Base-by-base conservation (phyloP, 2,888 invertebrate genomes). In the Amaurobius ferox region DNA sequence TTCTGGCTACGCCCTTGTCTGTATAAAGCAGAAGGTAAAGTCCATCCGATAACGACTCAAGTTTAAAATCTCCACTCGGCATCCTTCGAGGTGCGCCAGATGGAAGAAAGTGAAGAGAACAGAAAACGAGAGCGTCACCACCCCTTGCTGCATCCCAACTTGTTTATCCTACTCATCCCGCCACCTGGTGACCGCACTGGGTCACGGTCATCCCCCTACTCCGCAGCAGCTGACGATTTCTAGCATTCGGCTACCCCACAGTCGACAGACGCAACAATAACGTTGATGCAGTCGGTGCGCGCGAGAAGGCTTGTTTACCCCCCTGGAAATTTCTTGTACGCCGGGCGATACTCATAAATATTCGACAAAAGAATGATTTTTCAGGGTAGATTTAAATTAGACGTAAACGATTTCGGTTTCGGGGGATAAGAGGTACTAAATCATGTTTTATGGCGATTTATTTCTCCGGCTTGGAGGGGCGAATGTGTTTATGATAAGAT, bases 321-420 rank as follows among this genome's bases (percentile, higher is more conserved):
- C 35, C 35, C 39, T 40, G 26, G n/a, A n/a, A n/a, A n/a, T 16
- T 5, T 44, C 44, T 44, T 5, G 76, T 19, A 64, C n/a, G 29
- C 13, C 64, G 16, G 35, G 23, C 39, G 68, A 30, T 72, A 79
- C 32, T 79, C 79, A 73, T 80, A 80, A 80, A 80, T 80, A 80
- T 80, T 73, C 23, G 67, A 55, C 7, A 80, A 80, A 67, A 48
- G 79, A 80, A 67, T 55, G 73, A 72, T 80, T 80, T 80, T 73
- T 73, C 79, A 80, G 35, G 48, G 73, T 7, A 67, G n/a, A 73
- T 80, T 80, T 48, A 80, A 80, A 80, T 73, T 30, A 64, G 28
- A 48, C 79, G 29, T 73, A 80, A 73, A 55, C 32, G 73, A 67
- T 67, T 44, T 40, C 19, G 62, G 29, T 67, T 23, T 66, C 30